Conservation (phyloP, 2,888 invertebrate species). For the Blastobasis lacticolella region DNA sequence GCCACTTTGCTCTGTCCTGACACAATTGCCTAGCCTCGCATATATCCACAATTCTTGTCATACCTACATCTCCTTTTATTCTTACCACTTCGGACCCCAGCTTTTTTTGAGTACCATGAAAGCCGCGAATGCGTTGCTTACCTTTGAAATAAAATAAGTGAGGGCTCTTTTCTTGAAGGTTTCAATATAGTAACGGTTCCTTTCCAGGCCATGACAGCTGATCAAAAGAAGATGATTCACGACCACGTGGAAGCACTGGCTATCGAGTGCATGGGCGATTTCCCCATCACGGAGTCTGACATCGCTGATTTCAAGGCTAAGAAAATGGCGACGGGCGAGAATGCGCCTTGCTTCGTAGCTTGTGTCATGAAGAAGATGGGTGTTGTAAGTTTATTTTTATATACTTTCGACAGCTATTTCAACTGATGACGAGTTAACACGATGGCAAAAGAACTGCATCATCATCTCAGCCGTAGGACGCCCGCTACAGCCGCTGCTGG, state of each 20-base stretch:
- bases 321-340: slow-evolving; percentile 37
- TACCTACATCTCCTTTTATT: too few species aligned
- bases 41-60: too few species aligned
- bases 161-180: too few species aligned
- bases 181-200: neutral
- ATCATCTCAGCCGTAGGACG: neutral
- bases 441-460: too few species aligned
- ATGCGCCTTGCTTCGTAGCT: slow-evolving; percentile 52
- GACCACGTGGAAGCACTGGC: slow-evolving; percentile 44
- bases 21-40: too few species aligned
- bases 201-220: slow-evolving; percentile 48
- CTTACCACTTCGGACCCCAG: too few species aligned
- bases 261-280: slow-evolving; percentile 38
- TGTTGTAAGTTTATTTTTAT: slow-evolving; percentile 38
- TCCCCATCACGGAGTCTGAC: slow-evolving; percentile 37
- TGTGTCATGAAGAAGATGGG: slow-evolving; percentile 50
- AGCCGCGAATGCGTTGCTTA: too few species aligned
- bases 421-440: too few species aligned
- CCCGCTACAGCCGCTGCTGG: neutral
- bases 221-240: slow-evolving; percentile 43
- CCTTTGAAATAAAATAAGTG: too few species aligned
- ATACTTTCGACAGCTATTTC: neutral
- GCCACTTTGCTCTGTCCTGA: too few species aligned
- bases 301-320: slow-evolving; percentile 32
- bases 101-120: too few species aligned